Base-by-base conservation (phyloP, 2,888 invertebrate genomes). In the Standfussiana lucernea region DNA sequence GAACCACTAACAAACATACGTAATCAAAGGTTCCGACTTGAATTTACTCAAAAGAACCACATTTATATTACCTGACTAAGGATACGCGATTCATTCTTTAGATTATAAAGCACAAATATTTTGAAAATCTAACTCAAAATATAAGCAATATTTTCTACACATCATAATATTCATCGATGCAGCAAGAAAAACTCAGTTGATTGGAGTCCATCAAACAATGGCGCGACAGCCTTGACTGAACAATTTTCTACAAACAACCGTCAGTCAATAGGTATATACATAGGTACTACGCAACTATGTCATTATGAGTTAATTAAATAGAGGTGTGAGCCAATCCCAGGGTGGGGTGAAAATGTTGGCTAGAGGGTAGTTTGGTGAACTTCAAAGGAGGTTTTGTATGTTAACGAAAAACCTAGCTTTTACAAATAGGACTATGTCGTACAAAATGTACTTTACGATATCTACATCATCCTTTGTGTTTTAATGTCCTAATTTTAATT, bases 171-270 rank as follows among this genome's bases (percentile, higher is more conserved):
- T 64, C 2, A 5, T 40, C 50, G 5, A 35, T 45, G 32, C 37
- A 45, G 8, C 21, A 66, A 82, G 37, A 62, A 70, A 67, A 37
- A 7, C 71, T 67, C 40, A 35, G 69, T 62, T 74, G 73, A 73
- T 59, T 80, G 65, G 50, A 62, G 42, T 56, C 59, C 18, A 73
- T 65, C 32, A 32, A 79, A 86, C 88, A 87, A 85, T 85, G 59
- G 83, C 7, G n/a, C n/a, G n/a, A 50, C n/a, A 62, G 45, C 86
- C 86, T 87, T 86, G 77, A 75, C 69, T 71, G 45, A 45, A 73
- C 45, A 45, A 83, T 85, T 77, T 85, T 67, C 67, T 47, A 59
- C n/a, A 62, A 59, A 40, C 61, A 64, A 24, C 11, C 15, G 45
- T 21, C 28, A 13, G 0, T 40, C 42, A 59, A 37, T 65, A 53